A percentile compares a stretch with the other conserved stretches of the same genome.
These are phyloP conservation scores for Beroe ovata DNA, from an alignment of 37 sponge, comb jelly and placozoan species.

Conservation along the genomic window DNA sequence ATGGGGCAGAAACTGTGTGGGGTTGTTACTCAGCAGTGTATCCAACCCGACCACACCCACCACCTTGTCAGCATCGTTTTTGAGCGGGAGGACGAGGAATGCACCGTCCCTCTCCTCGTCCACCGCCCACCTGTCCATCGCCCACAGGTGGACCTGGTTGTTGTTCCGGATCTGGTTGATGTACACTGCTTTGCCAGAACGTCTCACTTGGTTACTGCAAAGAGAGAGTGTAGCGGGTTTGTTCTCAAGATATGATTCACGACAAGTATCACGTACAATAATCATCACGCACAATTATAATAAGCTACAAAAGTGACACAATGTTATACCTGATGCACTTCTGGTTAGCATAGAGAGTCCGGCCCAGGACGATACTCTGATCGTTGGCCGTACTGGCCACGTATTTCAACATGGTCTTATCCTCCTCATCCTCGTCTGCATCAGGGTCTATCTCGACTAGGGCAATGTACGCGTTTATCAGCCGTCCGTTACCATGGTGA, in stretches of 20 bases:
- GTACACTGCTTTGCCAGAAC: slow-evolving; percentile 57
- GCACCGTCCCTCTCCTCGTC: slow-evolving; percentile 65
- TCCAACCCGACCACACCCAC: slow-evolving; percentile 60
- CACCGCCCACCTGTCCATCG: slow-evolving; percentile 66
- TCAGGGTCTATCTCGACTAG: slow-evolving; percentile 47
- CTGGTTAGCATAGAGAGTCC: slow-evolving; percentile 64
- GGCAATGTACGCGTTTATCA: slow-evolving; percentile 66
- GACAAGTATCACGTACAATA: no score
- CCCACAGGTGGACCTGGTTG: slow-evolving; percentile 64
- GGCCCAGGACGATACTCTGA: slow-evolving; percentile 56
- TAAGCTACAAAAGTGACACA: no score
- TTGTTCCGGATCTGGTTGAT: slow-evolving; percentile 67
- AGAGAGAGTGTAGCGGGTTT: no score
- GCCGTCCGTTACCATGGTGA: slow-evolving; percentile 16
- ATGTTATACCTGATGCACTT: slow-evolving; percentile 65
- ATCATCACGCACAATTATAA: no score
- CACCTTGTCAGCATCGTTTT: slow-evolving; percentile 38
- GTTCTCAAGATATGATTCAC: no score
- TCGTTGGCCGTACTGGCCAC: slow-evolving; percentile 53
- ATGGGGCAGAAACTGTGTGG: slow-evolving; percentile 59
- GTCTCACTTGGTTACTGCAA: slow-evolving; percentile 45
- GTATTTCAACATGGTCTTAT: slow-evolving; percentile 36
- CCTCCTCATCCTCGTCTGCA: slow-evolving; percentile 57
- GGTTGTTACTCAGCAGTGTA: slow-evolving; percentile 41
- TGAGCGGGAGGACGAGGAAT: slow-evolving; percentile 50